Base-by-base conservation (phyloP, 1,140 invertebrate species). In the Saccostrea echinata region DNA sequence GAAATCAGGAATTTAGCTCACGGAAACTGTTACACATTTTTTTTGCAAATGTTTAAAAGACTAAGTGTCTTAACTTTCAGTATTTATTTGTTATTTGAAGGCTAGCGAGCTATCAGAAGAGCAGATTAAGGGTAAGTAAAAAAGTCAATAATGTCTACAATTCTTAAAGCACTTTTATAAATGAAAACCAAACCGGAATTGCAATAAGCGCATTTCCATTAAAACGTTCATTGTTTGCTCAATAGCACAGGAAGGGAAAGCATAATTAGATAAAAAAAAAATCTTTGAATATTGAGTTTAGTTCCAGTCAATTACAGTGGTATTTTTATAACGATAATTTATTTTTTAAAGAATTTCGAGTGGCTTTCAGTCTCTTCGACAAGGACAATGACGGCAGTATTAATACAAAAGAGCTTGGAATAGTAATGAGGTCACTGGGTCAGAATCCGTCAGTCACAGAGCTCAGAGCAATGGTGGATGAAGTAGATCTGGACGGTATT, bases 291-390 rank as follows among this genome's bases (percentile, higher is more conserved):
- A 43, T 0, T 43, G 43, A 43, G 43, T 43, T 43, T 8, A 43
- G 43, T 43, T 43, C 43, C 43, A 43, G 0, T 43, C 1, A 43
- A 43, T 2, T 43, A 43, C 6, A 3, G 1, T n/a, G n/a, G n/a
- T n/a, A n/a, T 61, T 61, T 18, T n/a, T 2, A 61, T 21, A 21
- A 61, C 43, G 6, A 43, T 43, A 43, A 43, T 43, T 43, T 4
- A 43, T 43, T 43, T 43, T 43, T 3, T n/a, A 21, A 2, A 91
- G 89, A 88, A 52, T 89, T 86, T 16, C 51, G 81, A 18, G 90
- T 90, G 82, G 88, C 86, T n/a, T 90, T 91, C 61, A 90, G 53
- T 68, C 86, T 90, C 64, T 88, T 90, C 84, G 90, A 90, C 55
- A 76, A 85, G 24, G 88, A 90, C 68, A 87, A 89, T 2, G 86